Base-by-base conservation (phyloP, 2,888 invertebrate species). In the Drosophila tripunctata region DNA sequence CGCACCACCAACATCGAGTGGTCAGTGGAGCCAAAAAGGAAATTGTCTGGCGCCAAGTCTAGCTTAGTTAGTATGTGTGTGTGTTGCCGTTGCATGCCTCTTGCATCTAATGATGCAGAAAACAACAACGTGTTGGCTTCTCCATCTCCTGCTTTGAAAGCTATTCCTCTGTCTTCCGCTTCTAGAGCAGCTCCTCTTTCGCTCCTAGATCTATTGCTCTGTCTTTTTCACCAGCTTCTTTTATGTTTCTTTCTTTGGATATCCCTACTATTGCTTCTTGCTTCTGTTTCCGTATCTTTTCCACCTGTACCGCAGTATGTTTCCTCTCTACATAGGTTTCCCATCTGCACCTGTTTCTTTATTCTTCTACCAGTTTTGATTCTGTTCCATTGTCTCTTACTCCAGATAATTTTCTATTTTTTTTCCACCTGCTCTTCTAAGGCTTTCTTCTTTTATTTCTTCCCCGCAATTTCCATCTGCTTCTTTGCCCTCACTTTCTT, bases 91-190 rank as follows among this genome's bases (percentile, higher is more conserved):
- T 24, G 27, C 8, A 19, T 27, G 15, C 35, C 31, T 17, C 27
- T 38, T 14, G 38, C 30, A 22, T 55, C 81, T 80, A 80, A 80
- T 80, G 84, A 76, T 80, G 80, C 62, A 66, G 77, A 69, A 65
- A 62, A 36, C 58, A 64, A 61, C 68, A 67, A 40, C 24, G 54
- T 47, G 33, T 60, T 62, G 52, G 10, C 14, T 43, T 6, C 48
- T 31, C 31, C 10, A 1, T 14, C 40, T 22, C 24, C 15, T 8
- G 7, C 6, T 27, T 4, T n/a, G n/a, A n/a, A n/a, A n/a, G n/a
- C 27, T 27, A 10, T 27, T 27, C 10, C 10, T 27, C 27, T 7
- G 6, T 27, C 27, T 10, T 27, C 10, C 2, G 7, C 2, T 10
- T 3, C 27, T 8, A 7, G 6, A 27, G n/a, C n/a, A n/a, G n/a